phyloP scores from a whole-genome alignment of 2,113 vertebrate species.

The Ammodytes dubius region DNA sequence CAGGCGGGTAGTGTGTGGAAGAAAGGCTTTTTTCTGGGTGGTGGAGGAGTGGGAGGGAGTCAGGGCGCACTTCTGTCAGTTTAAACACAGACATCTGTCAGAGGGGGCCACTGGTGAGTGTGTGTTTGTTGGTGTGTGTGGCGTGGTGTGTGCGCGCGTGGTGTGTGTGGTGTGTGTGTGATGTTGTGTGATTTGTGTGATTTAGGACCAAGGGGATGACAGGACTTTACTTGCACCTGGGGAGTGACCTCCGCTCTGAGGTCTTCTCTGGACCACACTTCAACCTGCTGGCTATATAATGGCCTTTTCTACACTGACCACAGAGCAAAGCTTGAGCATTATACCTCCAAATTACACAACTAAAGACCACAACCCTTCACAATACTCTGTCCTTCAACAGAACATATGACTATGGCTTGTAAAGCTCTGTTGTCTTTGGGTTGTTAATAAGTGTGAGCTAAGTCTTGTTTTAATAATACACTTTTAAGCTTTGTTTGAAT shows the following conservation, averaged over 20 bases:
- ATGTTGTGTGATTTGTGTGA: constrained; percentile 58
- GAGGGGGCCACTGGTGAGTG: constrained; percentile 66
- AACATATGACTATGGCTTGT: not conserved
- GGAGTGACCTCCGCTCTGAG: constrained; percentile 63
- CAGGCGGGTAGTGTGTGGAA: constrained; percentile 63
- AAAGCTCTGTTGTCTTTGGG: not conserved
- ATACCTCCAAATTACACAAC: constrained; percentile 20
- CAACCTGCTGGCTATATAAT: constrained; percentile 60
- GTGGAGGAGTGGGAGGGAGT: constrained; percentile 66
- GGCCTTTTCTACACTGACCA: constrained; percentile 59
- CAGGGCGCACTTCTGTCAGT: constrained; percentile 81
- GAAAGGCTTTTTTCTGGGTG: constrained; percentile 68
- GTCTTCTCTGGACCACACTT: constrained; percentile 63
- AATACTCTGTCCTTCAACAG: constrained; percentile 4
- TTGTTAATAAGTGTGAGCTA: constrained; percentile 15
- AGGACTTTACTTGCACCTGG: constrained; percentile 75
- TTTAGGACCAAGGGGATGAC: constrained; percentile 65
- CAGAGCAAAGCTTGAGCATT: constrained; percentile 43
- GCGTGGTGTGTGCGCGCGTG: constrained; percentile 7
- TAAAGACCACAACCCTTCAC: constrained; percentile 12
- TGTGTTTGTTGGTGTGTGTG: constrained; percentile 28
- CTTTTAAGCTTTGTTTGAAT: not conserved
- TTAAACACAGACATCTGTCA: constrained; percentile 85
- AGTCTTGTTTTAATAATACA: not conserved
- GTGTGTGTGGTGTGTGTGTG: constrained; percentile 38